These are phyloP conservation scores for Manduca sexta DNA, from an alignment of 1,140 invertebrate genomes.

Conservation along the genomic window DNA sequence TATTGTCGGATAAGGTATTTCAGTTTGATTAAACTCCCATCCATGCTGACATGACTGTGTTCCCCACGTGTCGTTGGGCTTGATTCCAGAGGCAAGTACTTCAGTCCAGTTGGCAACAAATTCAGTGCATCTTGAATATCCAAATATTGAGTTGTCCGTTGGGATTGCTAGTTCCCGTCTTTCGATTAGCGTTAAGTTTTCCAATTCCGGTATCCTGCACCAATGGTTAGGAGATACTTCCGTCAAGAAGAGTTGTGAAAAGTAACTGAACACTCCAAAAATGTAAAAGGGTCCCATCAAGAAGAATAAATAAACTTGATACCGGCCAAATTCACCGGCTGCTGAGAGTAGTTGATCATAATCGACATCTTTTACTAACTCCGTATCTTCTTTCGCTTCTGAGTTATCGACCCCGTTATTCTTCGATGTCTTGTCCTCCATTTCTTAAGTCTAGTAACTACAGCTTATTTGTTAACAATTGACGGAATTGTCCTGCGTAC, in stretches of 20 bases:
- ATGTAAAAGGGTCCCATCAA: conserved; percentile 66
- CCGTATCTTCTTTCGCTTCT: neutral
- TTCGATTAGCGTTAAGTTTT: conserved; percentile 53
- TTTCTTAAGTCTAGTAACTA: neutral
- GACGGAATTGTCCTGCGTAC: no score
- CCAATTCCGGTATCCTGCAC: conserved; percentile 74
- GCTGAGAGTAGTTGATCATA: conserved; percentile 77
- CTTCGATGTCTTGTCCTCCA: neutral
- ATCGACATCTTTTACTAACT: conserved; percentile 51
- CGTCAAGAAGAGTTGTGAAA: conserved; percentile 80
- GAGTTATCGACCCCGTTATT: neutral
- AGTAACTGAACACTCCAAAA: conserved; percentile 78
- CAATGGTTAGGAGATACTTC: conserved; percentile 75
- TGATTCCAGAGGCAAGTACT: conserved; percentile 26
- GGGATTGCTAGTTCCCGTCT: conserved; percentile 46
- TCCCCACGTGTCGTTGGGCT: conserved; percentile 32
- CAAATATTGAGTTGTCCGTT: conserved; percentile 32
- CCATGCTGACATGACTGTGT: conserved; percentile 71
- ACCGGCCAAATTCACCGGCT: conserved; percentile 78
- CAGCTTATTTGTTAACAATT: no score
- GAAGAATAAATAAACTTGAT: conserved; percentile 78
- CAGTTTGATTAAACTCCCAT: conserved; percentile 75
- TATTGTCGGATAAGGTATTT: conserved; percentile 60
- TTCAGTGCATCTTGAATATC: conserved; percentile 44
- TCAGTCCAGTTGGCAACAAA: conserved; percentile 52